phyloP scores from a whole-genome alignment of 2,797 vertebrate species.

The Ibycter americanus region DNA sequence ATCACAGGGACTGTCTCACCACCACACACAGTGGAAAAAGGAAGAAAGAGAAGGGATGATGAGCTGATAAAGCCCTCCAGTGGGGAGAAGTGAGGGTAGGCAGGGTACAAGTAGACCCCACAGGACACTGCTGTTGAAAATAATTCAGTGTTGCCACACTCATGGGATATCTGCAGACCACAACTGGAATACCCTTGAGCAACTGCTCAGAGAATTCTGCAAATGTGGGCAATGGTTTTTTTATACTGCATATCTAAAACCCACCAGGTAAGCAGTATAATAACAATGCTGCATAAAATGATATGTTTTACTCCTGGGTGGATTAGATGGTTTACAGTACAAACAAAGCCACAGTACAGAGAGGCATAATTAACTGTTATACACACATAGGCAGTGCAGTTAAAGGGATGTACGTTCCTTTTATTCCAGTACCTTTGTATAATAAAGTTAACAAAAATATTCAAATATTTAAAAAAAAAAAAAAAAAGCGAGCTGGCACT shows the following conservation, averaged over 20 bases:
- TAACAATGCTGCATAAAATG: slow-evolving; percentile 12
- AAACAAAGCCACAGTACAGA: slow-evolving; percentile 69
- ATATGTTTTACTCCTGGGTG: slow-evolving; percentile 56
- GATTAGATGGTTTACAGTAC: slow-evolving; percentile 64
- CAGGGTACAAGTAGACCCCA: background rate
- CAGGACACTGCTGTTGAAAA: slow-evolving; percentile 29
- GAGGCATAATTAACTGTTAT: slow-evolving; percentile 63
- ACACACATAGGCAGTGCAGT: slow-evolving; percentile 67
- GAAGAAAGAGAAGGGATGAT: background rate
- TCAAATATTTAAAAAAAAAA: slow-evolving; percentile 48
- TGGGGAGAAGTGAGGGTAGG: background rate
- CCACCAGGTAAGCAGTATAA: slow-evolving; percentile 49
- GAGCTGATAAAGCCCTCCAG: background rate
- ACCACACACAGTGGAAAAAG: background rate
- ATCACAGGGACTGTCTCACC: background rate
- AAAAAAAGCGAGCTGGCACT: slow-evolving; percentile 75
- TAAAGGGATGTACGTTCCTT: slow-evolving; percentile 69
- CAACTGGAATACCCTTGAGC: background rate
- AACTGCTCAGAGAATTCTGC: background rate
- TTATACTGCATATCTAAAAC: slow-evolving; percentile 50
- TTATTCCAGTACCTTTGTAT: slow-evolving; percentile 80
- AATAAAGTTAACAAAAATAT: slow-evolving; percentile 82
- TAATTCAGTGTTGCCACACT: background rate
- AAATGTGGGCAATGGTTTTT: slow-evolving; percentile 15
- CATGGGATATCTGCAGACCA: slow-evolving; percentile 19